Evolutionary conservation across 2,113 vertebrate species (phyloP).

Genomic region (Thomomys bottae): DNA sequence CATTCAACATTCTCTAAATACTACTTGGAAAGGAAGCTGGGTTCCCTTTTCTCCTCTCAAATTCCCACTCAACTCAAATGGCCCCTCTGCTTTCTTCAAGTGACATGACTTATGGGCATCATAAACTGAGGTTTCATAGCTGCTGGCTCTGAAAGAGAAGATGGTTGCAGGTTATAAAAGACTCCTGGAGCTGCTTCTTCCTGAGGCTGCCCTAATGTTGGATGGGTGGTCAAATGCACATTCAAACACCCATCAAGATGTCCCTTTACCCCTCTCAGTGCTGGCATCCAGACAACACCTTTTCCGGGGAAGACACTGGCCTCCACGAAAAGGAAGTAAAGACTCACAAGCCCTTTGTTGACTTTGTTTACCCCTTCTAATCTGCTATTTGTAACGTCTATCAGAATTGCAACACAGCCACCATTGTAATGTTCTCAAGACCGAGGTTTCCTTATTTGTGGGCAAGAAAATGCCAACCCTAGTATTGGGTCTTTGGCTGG

Average conservation of each 20-base stretch:
- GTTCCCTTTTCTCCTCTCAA: constrained; percentile 42
- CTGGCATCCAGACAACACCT: not conserved
- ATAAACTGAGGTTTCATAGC: constrained; percentile 61
- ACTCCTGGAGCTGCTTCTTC: not conserved
- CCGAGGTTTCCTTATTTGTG: constrained; percentile 60
- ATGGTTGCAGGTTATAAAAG: constrained; percentile 8
- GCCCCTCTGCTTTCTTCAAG: constrained; percentile 55
- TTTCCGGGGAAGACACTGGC: not conserved
- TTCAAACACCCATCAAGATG: not conserved
- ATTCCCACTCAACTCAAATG: constrained; percentile 55
- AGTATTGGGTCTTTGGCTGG: constrained; percentile 18
- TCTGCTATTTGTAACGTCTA: constrained; percentile 44
- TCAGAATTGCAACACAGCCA: constrained; percentile 49
- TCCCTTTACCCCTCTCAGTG: not conserved
- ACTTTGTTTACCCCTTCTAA: constrained; percentile 53
- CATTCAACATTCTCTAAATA: constrained; percentile 66
- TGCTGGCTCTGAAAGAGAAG: constrained; percentile 45
- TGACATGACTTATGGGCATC: constrained; percentile 71
- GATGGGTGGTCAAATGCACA: constrained; percentile 24
- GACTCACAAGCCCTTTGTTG: not conserved
- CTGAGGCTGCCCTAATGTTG: not conserved
- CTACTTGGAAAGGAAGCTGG: constrained; percentile 61
- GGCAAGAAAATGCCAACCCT: constrained; percentile 48
- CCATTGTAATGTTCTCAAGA: constrained; percentile 54
- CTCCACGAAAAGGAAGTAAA: constrained; percentile 25